Evolutionary conservation across 2,113 vertebrate species (phyloP).

Genomic region (Anseranas semipalmata): DNA sequence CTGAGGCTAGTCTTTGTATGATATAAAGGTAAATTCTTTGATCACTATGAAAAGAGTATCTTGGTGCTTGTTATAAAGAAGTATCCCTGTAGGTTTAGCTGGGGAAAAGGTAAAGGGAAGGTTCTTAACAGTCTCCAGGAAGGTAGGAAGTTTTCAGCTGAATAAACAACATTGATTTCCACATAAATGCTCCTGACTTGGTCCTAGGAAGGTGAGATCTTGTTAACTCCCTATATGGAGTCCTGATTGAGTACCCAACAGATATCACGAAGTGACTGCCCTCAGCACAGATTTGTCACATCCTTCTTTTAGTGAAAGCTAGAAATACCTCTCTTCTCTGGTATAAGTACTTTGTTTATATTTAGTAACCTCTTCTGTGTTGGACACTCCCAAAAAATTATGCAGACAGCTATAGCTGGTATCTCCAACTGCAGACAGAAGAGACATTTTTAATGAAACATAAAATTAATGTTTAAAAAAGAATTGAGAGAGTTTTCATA

Average conservation of each 20-base stretch:
- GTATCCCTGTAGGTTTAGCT: not conserved
- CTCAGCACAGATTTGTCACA: not conserved
- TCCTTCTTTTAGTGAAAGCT: not conserved
- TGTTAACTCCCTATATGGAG: not conserved
- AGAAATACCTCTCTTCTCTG: not conserved
- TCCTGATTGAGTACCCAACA: not conserved
- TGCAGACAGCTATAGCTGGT: conserved; percentile 17
- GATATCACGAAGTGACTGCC: not conserved
- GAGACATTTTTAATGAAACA: not conserved
- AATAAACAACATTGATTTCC: not conserved
- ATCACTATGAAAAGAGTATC: not conserved
- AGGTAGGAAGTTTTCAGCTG: not conserved
- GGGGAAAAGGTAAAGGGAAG: not conserved
- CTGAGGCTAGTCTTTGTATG: not conserved
- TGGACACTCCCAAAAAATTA: not conserved
- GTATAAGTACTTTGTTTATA: not conserved
- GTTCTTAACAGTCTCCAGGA: not conserved
- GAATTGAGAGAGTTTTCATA: not conserved
- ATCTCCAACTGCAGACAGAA: conserved; percentile 7
- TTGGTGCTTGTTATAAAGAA: not conserved
- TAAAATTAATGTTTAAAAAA: not conserved
- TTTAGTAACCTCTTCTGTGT: not conserved
- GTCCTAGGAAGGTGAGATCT: not conserved
- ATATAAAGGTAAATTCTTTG: not conserved
- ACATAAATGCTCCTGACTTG: not conserved